These are phyloP conservation scores for Pseudococcus jackbeardsleyi DNA, from an alignment of 2,888 invertebrate genomes.

Conservation along the genomic window DNA sequence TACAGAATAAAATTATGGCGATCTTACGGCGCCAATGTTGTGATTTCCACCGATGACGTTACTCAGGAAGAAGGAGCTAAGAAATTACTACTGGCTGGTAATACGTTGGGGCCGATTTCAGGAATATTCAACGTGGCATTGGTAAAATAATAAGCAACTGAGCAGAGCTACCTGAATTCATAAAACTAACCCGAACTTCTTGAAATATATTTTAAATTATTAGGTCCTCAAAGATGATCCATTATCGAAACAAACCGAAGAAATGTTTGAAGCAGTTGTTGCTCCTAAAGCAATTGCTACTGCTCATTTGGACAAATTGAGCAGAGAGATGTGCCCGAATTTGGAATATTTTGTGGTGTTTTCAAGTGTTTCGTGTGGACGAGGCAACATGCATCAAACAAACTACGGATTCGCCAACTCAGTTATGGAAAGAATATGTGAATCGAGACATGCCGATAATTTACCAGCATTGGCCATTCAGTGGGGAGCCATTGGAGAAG, in stretches of 20 bases:
- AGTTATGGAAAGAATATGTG: constrained; percentile 76
- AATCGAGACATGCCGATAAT: constrained; percentile 78
- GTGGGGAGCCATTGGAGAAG: constrained; percentile 94
- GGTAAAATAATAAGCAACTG: constrained; percentile 69
- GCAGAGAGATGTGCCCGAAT: constrained; percentile 74
- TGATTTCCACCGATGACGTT: constrained; percentile 80
- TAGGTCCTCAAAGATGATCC: constrained; percentile 81
- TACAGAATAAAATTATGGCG: constrained; percentile 76
- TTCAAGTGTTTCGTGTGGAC: constrained; percentile 92
- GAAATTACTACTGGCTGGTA: constrained; percentile 77
- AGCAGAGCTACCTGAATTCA: too few species aligned
- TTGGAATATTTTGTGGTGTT: constrained; percentile 86
- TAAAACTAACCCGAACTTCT: too few species aligned
- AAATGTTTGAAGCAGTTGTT: constrained; percentile 78
- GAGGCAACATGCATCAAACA: constrained; percentile 91
- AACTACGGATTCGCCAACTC: constrained; percentile 93
- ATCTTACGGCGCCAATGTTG: constrained; percentile 77
- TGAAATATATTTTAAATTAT: not conserved
- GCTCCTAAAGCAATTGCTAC: constrained; percentile 86
- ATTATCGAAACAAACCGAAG: constrained; percentile 81
- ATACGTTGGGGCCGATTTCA: constrained; percentile 78
- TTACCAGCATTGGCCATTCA: constrained; percentile 87
- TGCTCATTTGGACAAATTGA: constrained; percentile 79
- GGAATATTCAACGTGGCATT: constrained; percentile 93
- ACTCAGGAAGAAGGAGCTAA: constrained; percentile 79